Conservation (phyloP, 1,140 invertebrate species). For the Drosophila neocordata region DNA sequence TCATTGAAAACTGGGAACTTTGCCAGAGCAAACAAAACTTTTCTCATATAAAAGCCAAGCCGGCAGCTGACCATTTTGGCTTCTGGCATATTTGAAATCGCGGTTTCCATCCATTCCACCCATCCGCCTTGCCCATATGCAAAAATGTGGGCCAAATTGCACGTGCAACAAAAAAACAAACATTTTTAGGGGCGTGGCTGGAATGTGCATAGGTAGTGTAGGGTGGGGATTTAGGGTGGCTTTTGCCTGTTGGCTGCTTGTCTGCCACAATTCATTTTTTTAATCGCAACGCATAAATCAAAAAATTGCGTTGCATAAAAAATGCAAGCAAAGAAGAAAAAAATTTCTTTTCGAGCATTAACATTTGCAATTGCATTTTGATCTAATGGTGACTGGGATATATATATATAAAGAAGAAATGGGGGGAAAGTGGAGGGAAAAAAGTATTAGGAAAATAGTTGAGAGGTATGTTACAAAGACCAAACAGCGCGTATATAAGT, state of each 20-base stretch:
- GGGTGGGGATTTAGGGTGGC: conserved; percentile 5
- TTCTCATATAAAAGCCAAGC: conserved; percentile 48
- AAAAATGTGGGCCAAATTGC: conserved; percentile 33
- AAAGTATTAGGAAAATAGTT: conserved; percentile 16
- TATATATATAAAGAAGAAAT: too few species aligned
- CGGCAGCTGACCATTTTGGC: conserved; percentile 7
- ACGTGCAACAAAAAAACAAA: conserved; percentile 44
- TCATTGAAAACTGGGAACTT: conserved; percentile 7
- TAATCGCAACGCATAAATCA: conserved; percentile 80
- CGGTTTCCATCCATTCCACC: not conserved
- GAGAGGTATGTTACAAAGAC: not conserved
- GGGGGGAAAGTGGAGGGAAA: too few species aligned
- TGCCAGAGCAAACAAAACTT: conserved; percentile 38
- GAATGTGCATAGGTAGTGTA: not conserved
- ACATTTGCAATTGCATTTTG: conserved; percentile 28
- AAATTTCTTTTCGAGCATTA: conserved; percentile 37
- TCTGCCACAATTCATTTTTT: conserved; percentile 81
- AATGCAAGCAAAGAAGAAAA: conserved; percentile 29
- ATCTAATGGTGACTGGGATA: conserved; percentile 8
- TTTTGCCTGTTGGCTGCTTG: conserved; percentile 23
- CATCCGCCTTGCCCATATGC: conserved; percentile 47
- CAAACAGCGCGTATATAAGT: conserved; percentile 13
- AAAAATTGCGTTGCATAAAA: conserved; percentile 60
- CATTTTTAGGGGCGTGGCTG: not conserved
- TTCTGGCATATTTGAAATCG: conserved; percentile 4